A percentile compares a stretch with the other conserved stretches of the same genome.
phyloP scores from a whole-genome alignment of 2,888 invertebrate species.

The Litoditis marina region DNA sequence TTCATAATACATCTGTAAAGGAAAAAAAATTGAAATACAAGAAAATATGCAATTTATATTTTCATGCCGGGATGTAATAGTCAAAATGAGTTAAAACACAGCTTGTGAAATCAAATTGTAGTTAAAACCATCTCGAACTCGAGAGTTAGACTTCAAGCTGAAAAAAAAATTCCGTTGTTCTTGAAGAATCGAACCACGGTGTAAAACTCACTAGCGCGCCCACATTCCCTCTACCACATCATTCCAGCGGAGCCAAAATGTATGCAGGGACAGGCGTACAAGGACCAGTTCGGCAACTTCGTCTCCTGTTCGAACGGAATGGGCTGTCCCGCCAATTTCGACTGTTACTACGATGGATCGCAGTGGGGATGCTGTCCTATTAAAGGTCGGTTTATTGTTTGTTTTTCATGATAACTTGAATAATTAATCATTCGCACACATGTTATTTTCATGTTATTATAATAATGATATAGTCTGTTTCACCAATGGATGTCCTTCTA shows the following conservation, averaged over 20 bases:
- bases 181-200: no score
- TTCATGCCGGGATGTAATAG: no score
- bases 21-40: not conserved
- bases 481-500: no score
- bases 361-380: slow-evolving; percentile 50
- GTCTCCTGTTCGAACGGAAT: slow-evolving; percentile 39
- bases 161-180: no score
- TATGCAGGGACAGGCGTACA: slow-evolving; percentile 50
- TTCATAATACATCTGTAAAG: not conserved
- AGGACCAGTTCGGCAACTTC: slow-evolving; percentile 45
- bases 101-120: no score
- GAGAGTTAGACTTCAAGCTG: no score
- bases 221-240: not conserved
- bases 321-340: slow-evolving; percentile 53
- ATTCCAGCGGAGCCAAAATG: slow-evolving; percentile 47
- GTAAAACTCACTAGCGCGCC: no score
- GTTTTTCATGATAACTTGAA: not conserved
- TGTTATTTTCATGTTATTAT: no score
- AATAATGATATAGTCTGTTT: no score
- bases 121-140: no score
- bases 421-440: no score
- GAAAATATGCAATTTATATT: not conserved
- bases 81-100: no score
- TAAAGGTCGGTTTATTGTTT: slow-evolving; percentile 30
- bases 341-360: slow-evolving; percentile 52